Conservation (phyloP, 2,797 vertebrate genomes). For the Ptychobarbus kaznakovi region DNA sequence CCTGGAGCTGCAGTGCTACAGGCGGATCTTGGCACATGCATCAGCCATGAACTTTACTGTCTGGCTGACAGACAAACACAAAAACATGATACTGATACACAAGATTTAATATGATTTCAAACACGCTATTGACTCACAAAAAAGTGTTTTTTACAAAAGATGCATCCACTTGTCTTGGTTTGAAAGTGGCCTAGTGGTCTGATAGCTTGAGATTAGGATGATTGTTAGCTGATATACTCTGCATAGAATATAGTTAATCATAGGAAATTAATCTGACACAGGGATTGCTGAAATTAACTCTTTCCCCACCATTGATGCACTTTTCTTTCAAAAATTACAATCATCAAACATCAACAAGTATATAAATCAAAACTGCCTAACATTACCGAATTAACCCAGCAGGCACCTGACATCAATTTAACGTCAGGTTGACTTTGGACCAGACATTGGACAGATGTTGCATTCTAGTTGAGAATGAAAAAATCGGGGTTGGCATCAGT, state of each 20-base stretch:
- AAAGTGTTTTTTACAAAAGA: neutral
- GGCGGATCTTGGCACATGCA: slow-evolving; percentile 24
- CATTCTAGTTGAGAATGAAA: too few species aligned
- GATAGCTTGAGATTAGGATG: neutral
- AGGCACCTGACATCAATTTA: too few species aligned
- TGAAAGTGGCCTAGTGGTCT: neutral
- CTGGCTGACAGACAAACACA: slow-evolving; percentile 1
- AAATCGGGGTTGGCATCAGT: too few species aligned
- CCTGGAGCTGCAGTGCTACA: neutral
- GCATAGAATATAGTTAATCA: neutral
- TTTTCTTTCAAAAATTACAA: too few species aligned
- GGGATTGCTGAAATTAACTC: neutral
- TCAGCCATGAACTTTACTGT: slow-evolving; percentile 28
- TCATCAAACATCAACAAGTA: too few species aligned
- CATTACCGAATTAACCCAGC: too few species aligned
- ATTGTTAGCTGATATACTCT: neutral
- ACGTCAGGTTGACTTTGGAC: too few species aligned
- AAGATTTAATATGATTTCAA: neutral
- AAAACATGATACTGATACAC: slow-evolving; percentile 8
- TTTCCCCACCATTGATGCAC: too few species aligned
- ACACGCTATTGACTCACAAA: neutral
- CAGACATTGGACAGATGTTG: too few species aligned
- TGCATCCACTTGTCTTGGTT: neutral
- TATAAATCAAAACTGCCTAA: too few species aligned
- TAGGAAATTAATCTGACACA: neutral